Evolutionary conservation across 92 coral and sea anemone species (phyloP).

Genomic region (Chrysogorgia sp.): DNA sequence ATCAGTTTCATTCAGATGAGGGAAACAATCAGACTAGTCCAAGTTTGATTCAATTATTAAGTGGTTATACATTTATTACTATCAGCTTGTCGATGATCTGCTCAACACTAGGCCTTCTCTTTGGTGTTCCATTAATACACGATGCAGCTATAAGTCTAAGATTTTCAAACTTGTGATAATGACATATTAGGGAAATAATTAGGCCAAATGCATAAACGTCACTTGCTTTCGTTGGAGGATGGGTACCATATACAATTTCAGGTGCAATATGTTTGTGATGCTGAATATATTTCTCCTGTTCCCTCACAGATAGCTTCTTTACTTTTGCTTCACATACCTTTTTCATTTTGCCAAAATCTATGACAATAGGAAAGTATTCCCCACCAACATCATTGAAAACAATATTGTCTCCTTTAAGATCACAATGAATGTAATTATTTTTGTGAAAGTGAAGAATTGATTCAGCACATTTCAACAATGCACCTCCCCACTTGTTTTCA

Average conservation of each 20-base stretch:
- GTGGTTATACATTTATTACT: no score
- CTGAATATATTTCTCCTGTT: background rate
- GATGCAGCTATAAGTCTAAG: background rate
- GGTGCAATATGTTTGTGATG: slow-evolving; percentile 20
- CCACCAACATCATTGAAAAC: background rate
- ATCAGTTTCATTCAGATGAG: no score
- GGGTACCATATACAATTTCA: slow-evolving; percentile 4
- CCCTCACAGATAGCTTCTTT: slow-evolving; percentile 10
- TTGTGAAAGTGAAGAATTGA: slow-evolving; percentile 1
- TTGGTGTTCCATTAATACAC: slow-evolving; percentile 11
- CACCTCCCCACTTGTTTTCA: slow-evolving; percentile 1
- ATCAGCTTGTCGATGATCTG: background rate
- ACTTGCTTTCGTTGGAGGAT: slow-evolving; percentile 1
- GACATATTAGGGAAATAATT: background rate
- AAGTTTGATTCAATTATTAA: background rate
- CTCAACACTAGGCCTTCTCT: background rate
- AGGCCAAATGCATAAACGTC: slow-evolving; percentile 20
- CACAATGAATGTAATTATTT: slow-evolving; percentile 9
- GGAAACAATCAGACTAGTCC: no score
- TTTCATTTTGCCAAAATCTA: slow-evolving; percentile 24
- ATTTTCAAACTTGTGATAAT: slow-evolving; percentile 6
- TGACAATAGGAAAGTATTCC: background rate
- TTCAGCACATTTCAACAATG: slow-evolving; percentile 1
- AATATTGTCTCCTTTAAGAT: slow-evolving; percentile 4
- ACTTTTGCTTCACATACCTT: background rate